Base-by-base conservation (phyloP, 2,888 invertebrate species). In the Lobophora halterata region DNA sequence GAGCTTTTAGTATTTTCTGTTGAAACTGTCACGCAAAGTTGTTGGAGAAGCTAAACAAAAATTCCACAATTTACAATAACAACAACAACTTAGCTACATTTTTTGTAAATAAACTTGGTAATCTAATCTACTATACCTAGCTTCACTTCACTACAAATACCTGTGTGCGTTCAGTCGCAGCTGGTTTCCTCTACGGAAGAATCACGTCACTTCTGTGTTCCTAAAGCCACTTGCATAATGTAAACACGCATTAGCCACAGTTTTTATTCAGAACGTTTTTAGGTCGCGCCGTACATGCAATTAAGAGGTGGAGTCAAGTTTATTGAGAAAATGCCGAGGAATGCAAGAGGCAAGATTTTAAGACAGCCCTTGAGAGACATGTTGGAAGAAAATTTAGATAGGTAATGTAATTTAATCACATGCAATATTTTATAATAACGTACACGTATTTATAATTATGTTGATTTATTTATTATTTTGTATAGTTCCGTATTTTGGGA, bases 281-380 rank as follows among this genome's bases (percentile, higher is more conserved):
- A 78, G 78, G 77, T 78, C 4, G 86, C 92, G 1, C 77, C 88
- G 10, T 90, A 89, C 59, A 93, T 93, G 80, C 87, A 88, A 55
- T 78, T 94, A 29, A 79, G 89, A 58, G 93, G 92, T 19, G 92
- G 93, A 9, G 90, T 94, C 1, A 79, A 77, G 49, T 93, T 94
- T 67, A 70, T 93, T 17, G 76, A 90, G 11, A 80, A 86, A 61
- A 90, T 94, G 58, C 93, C 93, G 3, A 91, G 90, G 67, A 93
- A 91, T 61, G 82, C 91, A 1, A 89, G 90, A 24, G 93, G 93
- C 12, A 94, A 94, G 76, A 91, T 93, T 58, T 72, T 93, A 26
- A 85, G 93, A 39, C 79, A 91, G 33, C 71, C 85, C 25, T 71
- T 93, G 29, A 87, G 86, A 53, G 79, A 89, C 49, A 65, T 75